A percentile compares a stretch with the other conserved stretches of the same genome.
Evolutionary conservation across 2,888 invertebrate genomes (phyloP).

Genomic region (Sinelater perroti): DNA sequence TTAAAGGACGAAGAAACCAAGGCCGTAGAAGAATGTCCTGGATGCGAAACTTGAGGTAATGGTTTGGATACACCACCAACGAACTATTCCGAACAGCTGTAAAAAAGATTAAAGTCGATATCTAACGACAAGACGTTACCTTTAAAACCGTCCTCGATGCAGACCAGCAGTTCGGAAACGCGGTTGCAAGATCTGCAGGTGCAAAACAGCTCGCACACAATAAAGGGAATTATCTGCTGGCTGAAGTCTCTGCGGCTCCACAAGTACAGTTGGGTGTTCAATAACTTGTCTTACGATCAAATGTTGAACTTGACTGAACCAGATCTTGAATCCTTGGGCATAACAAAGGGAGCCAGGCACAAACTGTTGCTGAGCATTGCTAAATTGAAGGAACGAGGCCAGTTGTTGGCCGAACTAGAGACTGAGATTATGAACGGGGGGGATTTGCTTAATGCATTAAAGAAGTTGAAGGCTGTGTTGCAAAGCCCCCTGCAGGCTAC

Average conservation of each 20-base stretch:
- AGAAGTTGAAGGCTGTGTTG: constrained; percentile 81
- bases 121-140: constrained; percentile 74
- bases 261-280: constrained; percentile 94
- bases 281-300: constrained; percentile 89
- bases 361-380: constrained; percentile 91
- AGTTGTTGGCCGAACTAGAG: constrained; percentile 74
- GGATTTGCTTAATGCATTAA: constrained; percentile 70
- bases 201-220: constrained; percentile 62
- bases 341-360: constrained; percentile 95
- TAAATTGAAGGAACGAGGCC: constrained; percentile 83
- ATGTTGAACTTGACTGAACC: constrained; percentile 92
- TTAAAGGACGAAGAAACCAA: no score
- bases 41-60: no score
- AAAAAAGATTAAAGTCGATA: no score
- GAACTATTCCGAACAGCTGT: no score
- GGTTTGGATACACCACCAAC: no score
- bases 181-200: constrained; percentile 78
- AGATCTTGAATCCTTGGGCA: constrained; percentile 78
- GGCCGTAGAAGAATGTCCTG: no score
- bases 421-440: constrained; percentile 68
- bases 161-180: constrained; percentile 84
- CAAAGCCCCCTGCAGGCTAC: constrained; percentile 78
- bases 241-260: constrained; percentile 92
- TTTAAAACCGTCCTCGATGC: constrained; percentile 62
- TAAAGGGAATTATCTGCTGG: constrained; percentile 72